Base-by-base conservation (phyloP, 2,888 invertebrate genomes). In the Tinea semifulvella region DNA sequence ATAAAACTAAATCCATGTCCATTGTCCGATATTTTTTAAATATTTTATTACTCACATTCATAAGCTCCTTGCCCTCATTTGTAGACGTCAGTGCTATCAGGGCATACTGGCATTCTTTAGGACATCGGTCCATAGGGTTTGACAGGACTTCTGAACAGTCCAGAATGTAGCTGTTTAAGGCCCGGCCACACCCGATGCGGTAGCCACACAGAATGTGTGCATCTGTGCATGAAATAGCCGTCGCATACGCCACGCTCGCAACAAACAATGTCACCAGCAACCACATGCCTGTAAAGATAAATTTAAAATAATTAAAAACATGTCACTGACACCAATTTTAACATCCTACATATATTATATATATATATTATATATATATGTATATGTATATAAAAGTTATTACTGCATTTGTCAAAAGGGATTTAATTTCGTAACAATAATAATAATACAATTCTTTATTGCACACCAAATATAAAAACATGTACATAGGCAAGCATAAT, bases 41-140 rank as follows among this genome's bases (percentile, higher is more conserved):
- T n/a, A n/a, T n/a, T n/a, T n/a, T n/a, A n/a, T 43, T 46, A 72
- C 87, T 85, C 64, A 91, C 91, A 61, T 84, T 87, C 86, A 90
- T 88, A 11, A 93, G 84, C 49, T 87, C 86, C 58, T 89, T 86
- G 43, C 92, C 92, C 61, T 92, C 90, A 43, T 88, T 89, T 0
- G 91, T 91, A 18, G 91, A 89, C 0, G 88, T 89, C 35, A 93
- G 82, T 0, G 92, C 90, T 35, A 92, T 90, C 27, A 93, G 82
- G 0, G 92, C 89, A 59, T 90, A 85, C 55, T 88, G 87, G 64
- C 93, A 93, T 43, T 84, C 77, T 56, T 88, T 86, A 0, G 90
- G 88, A 60, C 94, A 93, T 49, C 63, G 61, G 53, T 57, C 75
- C 55, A 65, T 81, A 25, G 72, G 83, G 19, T 86, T 84, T 38